A percentile compares a stretch with the other conserved stretches of the same genome.
Conservation (phyloP, 2,888 invertebrate species). For the Synergus gifuensis region DNA sequence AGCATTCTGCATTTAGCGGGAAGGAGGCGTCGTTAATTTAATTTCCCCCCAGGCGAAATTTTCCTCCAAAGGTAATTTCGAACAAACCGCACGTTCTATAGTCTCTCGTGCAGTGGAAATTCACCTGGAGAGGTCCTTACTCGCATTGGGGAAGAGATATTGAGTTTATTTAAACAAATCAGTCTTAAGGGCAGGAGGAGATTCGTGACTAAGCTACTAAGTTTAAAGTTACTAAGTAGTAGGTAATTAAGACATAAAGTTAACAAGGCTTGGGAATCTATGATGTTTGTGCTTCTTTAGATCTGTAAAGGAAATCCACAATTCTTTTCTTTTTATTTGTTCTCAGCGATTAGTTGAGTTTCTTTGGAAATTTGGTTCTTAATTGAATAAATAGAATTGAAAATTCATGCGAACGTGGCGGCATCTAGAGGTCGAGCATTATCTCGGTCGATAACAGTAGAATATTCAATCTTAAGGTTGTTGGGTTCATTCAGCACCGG, state of each 20-base stretch:
- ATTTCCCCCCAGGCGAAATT: constrained; percentile 50
- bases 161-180: constrained; percentile 19
- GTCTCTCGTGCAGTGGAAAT: neutral
- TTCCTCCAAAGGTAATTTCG: constrained; percentile 51
- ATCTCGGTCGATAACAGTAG: neutral
- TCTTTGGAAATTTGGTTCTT: neutral
- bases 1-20: constrained; percentile 45
- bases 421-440: neutral
- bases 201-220: neutral
- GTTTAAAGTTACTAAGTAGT: neutral
- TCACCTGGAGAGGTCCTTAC: neutral
- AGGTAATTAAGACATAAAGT: neutral
- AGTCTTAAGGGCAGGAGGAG: neutral
- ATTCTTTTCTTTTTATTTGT: neutral
- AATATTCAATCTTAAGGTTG: neutral
- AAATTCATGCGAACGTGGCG: neutral
- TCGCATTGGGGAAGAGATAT: neutral
- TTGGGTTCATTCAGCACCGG: no score
- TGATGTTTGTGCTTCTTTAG: neutral
- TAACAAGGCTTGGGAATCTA: neutral
- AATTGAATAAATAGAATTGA: neutral
- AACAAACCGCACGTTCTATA: constrained; percentile 16
- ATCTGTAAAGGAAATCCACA: neutral
- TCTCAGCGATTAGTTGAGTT: neutral
- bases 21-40: constrained; percentile 51